Evolutionary conservation across 1,140 invertebrate species (phyloP).

Genomic region (Platyura marginata): DNA sequence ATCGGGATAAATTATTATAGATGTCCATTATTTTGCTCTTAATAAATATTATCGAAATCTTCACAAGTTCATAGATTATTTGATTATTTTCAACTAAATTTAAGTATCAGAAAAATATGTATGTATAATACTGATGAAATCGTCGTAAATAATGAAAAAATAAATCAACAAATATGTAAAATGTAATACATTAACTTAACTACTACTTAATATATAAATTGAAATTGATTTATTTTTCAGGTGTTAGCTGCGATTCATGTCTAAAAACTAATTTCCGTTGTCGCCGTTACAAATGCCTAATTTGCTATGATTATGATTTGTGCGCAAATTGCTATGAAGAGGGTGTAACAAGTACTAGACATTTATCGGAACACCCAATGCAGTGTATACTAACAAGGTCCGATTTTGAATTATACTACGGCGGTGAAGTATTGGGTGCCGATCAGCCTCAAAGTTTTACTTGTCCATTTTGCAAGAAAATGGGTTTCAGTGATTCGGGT

Average conservation of each 20-base stretch:
- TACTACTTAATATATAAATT: no score
- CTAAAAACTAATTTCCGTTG: constrained; percentile 95
- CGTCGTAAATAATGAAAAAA: no score
- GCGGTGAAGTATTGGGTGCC: constrained; percentile 70
- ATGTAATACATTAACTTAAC: no score
- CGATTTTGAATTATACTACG: constrained; percentile 94
- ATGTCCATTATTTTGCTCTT: no score
- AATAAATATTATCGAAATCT: no score
- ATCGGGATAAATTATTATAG: no score
- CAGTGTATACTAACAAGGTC: constrained; percentile 94
- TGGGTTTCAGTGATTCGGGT: constrained; percentile 85
- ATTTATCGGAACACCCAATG: constrained; percentile 92
- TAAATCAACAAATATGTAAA: no score
- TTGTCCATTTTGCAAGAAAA: constrained; percentile 89
- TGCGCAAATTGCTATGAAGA: constrained; percentile 92
- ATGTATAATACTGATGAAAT: no score
- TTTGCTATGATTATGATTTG: constrained; percentile 97
- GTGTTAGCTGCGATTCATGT: constrained; percentile 98
- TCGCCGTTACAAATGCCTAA: constrained; percentile 93
- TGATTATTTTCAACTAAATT: no score
- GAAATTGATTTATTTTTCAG: constrained; percentile 42
- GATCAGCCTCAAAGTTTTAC: constrained; percentile 91
- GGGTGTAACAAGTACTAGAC: constrained; percentile 80
- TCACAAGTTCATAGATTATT: no score
- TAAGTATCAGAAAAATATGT: no score